phyloP scores from a whole-genome alignment of 1,140 invertebrate species.

The Habropoda laboriosa region DNA sequence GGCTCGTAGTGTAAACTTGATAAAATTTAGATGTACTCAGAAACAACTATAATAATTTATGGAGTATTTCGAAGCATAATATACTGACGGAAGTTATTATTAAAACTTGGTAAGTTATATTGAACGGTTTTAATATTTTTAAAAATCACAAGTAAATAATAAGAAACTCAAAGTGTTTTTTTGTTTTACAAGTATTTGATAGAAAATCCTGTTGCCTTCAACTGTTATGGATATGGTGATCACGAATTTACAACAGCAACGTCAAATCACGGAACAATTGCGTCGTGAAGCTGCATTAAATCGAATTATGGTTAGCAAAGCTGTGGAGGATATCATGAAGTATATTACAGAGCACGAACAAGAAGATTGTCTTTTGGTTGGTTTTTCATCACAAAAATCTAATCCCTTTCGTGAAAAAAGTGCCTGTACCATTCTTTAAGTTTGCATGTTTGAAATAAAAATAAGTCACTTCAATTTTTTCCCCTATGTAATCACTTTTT shows the following conservation, averaged over 20 bases:
- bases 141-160: neutral
- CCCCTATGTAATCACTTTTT: neutral
- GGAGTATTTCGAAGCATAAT: neutral
- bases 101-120: slow-evolving; percentile 13
- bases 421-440: slow-evolving; percentile 92
- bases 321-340: slow-evolving; percentile 96
- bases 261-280: slow-evolving; percentile 95
- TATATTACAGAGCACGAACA: slow-evolving; percentile 96
- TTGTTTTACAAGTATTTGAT: neutral
- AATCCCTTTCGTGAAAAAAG: slow-evolving; percentile 99
- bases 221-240: slow-evolving; percentile 94
- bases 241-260: slow-evolving; percentile 94
- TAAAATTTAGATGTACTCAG: neutral
- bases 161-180: neutral
- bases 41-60: neutral
- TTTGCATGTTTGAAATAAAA: slow-evolving; percentile 49
- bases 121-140: neutral
- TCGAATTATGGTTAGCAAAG: slow-evolving; percentile 93
- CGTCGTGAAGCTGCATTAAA: slow-evolving; percentile 95
- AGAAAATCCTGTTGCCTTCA: neutral
- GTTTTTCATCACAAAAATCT: slow-evolving; percentile 97
- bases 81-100: neutral
- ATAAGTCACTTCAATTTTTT: neutral
- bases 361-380: slow-evolving; percentile 97
- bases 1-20: slow-evolving; percentile 6